A percentile compares a stretch with the other conserved stretches of the same genome.
Evolutionary conservation across 2,888 invertebrate genomes (phyloP).

Genomic region (Caenorhabditis wallacei): DNA sequence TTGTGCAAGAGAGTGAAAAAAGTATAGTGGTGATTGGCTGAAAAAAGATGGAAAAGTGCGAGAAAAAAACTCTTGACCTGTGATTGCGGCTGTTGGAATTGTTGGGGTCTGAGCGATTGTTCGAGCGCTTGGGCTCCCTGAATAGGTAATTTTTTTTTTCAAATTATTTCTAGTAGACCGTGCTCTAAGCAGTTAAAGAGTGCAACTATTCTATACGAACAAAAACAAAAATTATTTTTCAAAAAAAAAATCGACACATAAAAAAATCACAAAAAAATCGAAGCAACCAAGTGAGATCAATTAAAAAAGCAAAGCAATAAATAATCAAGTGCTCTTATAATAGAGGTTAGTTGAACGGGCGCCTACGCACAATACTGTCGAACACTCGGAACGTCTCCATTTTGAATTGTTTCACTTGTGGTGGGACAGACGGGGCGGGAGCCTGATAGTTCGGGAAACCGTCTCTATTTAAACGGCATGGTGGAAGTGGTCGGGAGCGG

Average conservation of each 20-base stretch:
- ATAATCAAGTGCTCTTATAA: neutral
- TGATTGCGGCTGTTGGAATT: conserved; percentile 25
- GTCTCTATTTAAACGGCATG: conserved; percentile 74
- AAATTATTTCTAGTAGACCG: too few relatives aligned
- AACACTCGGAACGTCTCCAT: conserved; percentile 81
- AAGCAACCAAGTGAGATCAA: conserved; percentile 15
- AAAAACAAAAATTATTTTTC: neutral
- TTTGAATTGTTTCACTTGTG: conserved; percentile 80
- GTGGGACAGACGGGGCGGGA: conserved; percentile 76
- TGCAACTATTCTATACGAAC: neutral
- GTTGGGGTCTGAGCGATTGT: conserved; percentile 16
- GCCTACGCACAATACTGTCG: conserved; percentile 68
- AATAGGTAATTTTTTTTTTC: neutral
- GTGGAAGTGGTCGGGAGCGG: conserved; percentile 79
- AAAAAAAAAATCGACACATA: conserved; percentile 7
- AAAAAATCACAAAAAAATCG: conserved; percentile 13
- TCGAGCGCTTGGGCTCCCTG: conserved; percentile 63
- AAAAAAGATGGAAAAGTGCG: conserved; percentile 26
- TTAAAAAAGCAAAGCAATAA: neutral
- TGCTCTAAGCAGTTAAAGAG: too few relatives aligned
- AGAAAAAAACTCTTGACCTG: conserved; percentile 55
- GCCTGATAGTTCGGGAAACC: conserved; percentile 72
- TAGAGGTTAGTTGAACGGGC: conserved; percentile 34
- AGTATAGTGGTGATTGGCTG: conserved; percentile 24
- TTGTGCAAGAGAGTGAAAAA: neutral